phyloP scores from a whole-genome alignment of 1,140 invertebrate genomes.

The Elymnias hypermnestra region DNA sequence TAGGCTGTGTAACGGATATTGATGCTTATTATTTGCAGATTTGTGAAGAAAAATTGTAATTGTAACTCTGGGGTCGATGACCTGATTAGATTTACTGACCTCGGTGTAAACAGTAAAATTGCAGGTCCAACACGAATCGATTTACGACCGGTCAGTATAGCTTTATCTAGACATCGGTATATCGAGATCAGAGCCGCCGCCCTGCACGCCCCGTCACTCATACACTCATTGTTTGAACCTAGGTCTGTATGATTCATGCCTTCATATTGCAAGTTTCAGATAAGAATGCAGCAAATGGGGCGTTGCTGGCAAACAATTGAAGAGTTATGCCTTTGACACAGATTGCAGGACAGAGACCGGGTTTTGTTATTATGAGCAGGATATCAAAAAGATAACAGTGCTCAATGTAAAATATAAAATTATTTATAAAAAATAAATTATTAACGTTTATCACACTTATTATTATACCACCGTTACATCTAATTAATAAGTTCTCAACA shows the following conservation, averaged over 20 bases:
- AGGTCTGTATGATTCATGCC: conserved; percentile 62
- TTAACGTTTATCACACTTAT: no score
- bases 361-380: conserved; percentile 1
- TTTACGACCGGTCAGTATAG: conserved; percentile 52
- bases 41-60: not conserved
- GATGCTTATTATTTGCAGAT: no score
- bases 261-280: conserved; percentile 52
- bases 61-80: conserved; percentile 33
- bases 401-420: no score
- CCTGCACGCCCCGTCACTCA: conserved; percentile 59
- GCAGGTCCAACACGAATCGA: conserved; percentile 61
- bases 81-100: conserved; percentile 57
- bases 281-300: conserved; percentile 64
- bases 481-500: no score
- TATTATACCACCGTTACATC: no score
- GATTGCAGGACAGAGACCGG: not conserved
- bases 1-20: no score
- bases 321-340: conserved; percentile 51
- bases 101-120: conserved; percentile 51
- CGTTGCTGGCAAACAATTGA: conserved; percentile 52
- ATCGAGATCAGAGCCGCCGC: conserved; percentile 60
- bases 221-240: conserved; percentile 53
- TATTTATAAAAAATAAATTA: no score
- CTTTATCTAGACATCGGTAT: conserved; percentile 41
- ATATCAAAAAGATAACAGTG: not conserved